Conservation (phyloP, 1,140 invertebrate genomes). For the Drosophila nebulosa region DNA sequence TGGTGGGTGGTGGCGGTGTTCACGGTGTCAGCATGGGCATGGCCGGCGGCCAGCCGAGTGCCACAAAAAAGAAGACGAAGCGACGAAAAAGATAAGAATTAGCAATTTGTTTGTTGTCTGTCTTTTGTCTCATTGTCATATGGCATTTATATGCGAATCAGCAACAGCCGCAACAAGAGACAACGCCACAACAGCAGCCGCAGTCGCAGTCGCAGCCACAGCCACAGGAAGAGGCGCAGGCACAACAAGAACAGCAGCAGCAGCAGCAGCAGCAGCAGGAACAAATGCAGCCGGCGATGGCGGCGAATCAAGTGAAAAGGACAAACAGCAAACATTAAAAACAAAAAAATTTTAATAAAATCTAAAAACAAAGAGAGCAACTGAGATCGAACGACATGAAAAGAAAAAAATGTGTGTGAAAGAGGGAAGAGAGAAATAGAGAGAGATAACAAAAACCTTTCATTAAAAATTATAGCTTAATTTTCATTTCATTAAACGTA, state of each 20-base stretch:
- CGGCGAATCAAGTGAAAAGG: conserved; percentile 20
- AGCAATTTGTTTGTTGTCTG: conserved; percentile 80
- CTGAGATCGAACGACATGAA: neutral
- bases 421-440: neutral
- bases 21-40: conserved; percentile 12
- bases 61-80: conserved; percentile 78
- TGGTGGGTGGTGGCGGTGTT: conserved; percentile 22
- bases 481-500: conserved; percentile 24
- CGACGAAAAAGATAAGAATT: conserved; percentile 81
- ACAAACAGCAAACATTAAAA: conserved; percentile 9
- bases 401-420: neutral
- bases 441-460: conserved; percentile 1
- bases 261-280: conserved; percentile 7
- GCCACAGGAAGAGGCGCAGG: conserved; percentile 1
- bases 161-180: neutral
- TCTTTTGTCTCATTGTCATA: conserved; percentile 72
- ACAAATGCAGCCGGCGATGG: neutral
- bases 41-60: conserved; percentile 57
- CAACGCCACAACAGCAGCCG: conserved; percentile 15
- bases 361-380: conserved; percentile 3
- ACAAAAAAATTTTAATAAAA: conserved; percentile 20
- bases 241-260: neutral
- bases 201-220: neutral
- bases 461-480: conserved; percentile 43
- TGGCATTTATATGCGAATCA: conserved; percentile 69